These are phyloP conservation scores for Calyptomena viridis DNA, from an alignment of 2,113 vertebrate species.

Conservation along the genomic window DNA sequence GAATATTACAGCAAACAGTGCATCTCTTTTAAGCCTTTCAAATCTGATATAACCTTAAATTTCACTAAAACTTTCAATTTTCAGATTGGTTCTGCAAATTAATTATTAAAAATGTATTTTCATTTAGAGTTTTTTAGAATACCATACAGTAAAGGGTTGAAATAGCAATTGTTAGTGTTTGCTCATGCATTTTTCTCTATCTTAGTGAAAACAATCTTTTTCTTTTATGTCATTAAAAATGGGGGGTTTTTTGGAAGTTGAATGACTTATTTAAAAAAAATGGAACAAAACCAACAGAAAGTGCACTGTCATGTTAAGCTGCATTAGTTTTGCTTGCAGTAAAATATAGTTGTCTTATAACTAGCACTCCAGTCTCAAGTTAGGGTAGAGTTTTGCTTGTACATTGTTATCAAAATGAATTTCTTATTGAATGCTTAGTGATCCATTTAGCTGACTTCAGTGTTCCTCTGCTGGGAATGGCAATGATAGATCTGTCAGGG, in stretches of 20 bases:
- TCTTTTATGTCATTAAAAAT: not conserved
- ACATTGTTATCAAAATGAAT: not conserved
- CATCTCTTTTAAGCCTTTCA: not conserved
- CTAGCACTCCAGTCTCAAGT: not conserved
- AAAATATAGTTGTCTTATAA: not conserved
- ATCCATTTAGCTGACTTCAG: not conserved
- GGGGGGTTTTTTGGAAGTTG: not conserved
- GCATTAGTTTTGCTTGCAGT: not conserved
- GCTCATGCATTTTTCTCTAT: not conserved
- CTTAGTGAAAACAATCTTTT: not conserved
- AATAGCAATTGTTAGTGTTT: not conserved
- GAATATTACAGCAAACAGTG: not conserved
- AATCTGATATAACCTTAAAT: not conserved
- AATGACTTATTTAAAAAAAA: not conserved
- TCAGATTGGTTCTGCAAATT: not conserved
- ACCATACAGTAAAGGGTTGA: not conserved
- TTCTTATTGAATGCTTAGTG: not conserved
- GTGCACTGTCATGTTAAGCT: not conserved
- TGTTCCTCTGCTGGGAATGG: not conserved
- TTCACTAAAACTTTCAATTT: not conserved
- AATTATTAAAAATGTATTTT: not conserved
- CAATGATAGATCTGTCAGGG: not conserved
- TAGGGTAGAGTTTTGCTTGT: not conserved
- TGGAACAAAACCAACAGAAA: not conserved
- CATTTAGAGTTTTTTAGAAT: not conserved